Evolutionary conservation across 2,113 vertebrate species (phyloP).

Genomic region (Lichenostomus cassidix): DNA sequence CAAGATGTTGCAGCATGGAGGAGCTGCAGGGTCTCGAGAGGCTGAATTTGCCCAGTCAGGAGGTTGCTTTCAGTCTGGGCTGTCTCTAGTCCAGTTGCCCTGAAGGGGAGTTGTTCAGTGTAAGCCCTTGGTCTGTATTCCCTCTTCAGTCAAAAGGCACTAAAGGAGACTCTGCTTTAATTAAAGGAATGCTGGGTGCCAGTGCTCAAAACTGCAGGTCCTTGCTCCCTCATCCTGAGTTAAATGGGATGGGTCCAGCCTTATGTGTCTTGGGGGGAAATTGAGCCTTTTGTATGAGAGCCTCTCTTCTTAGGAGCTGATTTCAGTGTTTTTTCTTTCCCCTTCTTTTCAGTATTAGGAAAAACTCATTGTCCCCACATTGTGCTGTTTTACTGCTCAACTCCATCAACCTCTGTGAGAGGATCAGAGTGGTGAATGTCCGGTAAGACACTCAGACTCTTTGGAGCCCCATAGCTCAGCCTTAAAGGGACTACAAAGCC

Average conservation of each 20-base stretch:
- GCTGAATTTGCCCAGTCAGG: background rate
- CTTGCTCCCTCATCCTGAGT: background rate
- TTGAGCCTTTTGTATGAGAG: fast-evolving
- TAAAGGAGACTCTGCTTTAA: background rate
- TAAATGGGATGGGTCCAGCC: background rate
- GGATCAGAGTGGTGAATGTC: constrained; percentile 61
- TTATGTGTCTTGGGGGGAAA: background rate
- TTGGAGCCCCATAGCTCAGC: background rate
- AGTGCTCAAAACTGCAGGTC: background rate
- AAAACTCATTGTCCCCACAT: constrained; percentile 66
- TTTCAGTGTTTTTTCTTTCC: background rate
- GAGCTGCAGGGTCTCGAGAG: background rate
- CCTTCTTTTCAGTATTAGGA: constrained; percentile 73
- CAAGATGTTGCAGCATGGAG: background rate
- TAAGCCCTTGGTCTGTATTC: background rate
- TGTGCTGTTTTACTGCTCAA: constrained; percentile 69
- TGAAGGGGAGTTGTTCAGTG: background rate
- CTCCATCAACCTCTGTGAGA: constrained; percentile 69
- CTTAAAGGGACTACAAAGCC: background rate
- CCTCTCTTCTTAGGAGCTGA: background rate
- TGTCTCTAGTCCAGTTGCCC: background rate
- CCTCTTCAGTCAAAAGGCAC: background rate
- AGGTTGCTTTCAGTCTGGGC: background rate
- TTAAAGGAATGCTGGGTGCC: background rate
- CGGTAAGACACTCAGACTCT: constrained; percentile 40